A percentile compares a stretch with the other conserved stretches of the same genome.
These are phyloP conservation scores for Trigoniulus corallinus DNA, from an alignment of 1,140 invertebrate genomes.

Conservation along the genomic window DNA sequence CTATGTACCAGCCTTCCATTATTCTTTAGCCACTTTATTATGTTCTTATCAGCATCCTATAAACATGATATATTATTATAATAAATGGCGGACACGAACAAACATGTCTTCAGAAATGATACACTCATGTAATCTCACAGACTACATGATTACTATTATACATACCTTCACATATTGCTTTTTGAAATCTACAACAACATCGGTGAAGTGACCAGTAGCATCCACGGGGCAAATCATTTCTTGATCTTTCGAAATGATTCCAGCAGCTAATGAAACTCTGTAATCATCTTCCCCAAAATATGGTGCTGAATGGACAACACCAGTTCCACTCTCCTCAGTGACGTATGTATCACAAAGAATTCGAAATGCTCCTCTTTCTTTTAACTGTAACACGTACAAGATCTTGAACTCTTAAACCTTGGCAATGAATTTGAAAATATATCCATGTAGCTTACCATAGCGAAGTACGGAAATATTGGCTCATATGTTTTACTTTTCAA, in stretches of 20 bases:
- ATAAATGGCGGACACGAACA: neutral
- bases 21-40: constrained; percentile 69
- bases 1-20: constrained; percentile 55
- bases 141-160: neutral
- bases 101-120: neutral
- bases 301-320: constrained; percentile 96
- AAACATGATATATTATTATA: constrained; percentile 1
- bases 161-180: constrained; percentile 77
- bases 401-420: too few relatives aligned
- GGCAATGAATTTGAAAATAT: too few relatives aligned
- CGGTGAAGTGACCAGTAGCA: constrained; percentile 66
- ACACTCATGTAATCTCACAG: neutral
- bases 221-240: constrained; percentile 89
- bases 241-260: constrained; percentile 66
- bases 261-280: constrained; percentile 62
- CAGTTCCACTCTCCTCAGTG: constrained; percentile 90
- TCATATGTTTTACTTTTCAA: constrained; percentile 70
- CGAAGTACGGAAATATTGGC: constrained; percentile 86
- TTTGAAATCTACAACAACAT: constrained; percentile 71
- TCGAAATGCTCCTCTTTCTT: constrained; percentile 55
- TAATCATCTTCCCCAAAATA: constrained; percentile 99
- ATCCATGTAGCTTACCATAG: constrained; percentile 23
- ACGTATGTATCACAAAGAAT: constrained; percentile 85
- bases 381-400: constrained; percentile 23
- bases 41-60: constrained; percentile 59